Percentiles rank a stretch among this genome's conserved stretches.
These are phyloP conservation scores for Chrysina gloriosa DNA, from an alignment of 2,888 invertebrate genomes.

Conservation along the genomic window DNA sequence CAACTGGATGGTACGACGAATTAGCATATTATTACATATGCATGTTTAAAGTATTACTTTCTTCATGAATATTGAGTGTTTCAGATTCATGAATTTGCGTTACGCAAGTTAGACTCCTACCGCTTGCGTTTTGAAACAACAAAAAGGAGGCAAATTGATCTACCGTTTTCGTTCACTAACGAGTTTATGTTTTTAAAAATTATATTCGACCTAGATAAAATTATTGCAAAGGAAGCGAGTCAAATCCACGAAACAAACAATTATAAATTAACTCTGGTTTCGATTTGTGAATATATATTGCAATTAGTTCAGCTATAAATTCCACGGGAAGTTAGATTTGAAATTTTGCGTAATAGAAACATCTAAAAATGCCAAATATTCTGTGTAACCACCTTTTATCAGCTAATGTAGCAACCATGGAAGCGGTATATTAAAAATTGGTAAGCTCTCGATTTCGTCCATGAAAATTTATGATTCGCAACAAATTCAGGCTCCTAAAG, in stretches of 20 bases:
- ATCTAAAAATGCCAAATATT: neutral
- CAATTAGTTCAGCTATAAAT: neutral
- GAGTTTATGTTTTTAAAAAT: neutral
- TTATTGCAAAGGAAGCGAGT: slow-evolving; percentile 8
- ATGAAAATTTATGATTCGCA: slow-evolving; percentile 4
- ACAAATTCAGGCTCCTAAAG: neutral
- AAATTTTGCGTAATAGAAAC: neutral
- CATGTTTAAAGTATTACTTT: slow-evolving; percentile 1
- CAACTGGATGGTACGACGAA: neutral
- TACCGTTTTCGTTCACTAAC: too few relatives aligned
- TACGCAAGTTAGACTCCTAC: neutral
- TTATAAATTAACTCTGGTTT: slow-evolving; percentile 18
- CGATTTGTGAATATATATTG: slow-evolving; percentile 7
- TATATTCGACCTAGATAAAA: slow-evolving; percentile 7
- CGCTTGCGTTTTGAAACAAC: neutral
- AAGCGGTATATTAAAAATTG: neutral
- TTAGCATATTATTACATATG: neutral
- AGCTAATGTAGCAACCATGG: neutral
- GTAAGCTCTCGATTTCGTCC: neutral
- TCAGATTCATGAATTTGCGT: neutral
- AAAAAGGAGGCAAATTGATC: too few relatives aligned
- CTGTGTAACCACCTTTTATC: neutral
- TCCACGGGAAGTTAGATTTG: neutral
- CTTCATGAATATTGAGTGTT: neutral
- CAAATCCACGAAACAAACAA: neutral